Evolutionary conservation across 2,797 vertebrate species (phyloP), one percentile per base, ranked within the genome.

Genomic region (Salarias fasciatus): DNA sequence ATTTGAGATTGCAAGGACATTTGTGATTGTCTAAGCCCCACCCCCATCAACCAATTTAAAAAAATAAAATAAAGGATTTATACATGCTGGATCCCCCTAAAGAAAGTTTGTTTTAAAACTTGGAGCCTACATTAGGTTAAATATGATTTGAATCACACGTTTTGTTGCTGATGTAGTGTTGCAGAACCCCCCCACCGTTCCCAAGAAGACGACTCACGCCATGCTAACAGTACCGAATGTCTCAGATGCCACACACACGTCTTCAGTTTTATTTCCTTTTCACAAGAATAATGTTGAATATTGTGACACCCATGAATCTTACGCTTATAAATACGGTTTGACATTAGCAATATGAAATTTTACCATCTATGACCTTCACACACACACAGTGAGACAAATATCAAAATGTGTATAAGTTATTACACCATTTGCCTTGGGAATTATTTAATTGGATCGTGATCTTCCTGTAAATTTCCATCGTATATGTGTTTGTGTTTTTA

Each of bases 41-140:
- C 33, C 33, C 33, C 33, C 56, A 54, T 80, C 72, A 77, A 79
- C 61, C 74, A 72, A 78, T 80, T 78, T 63, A 24, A 47, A 83
- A 82, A 35, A 6, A 35, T n/a, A 35, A 6, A 6, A 6, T 6
- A 35, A 85, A 87, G 70, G 75, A 88, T 84, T 89, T 88, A 85
- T 86, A 85, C 79, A 74, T 1, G 83, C 83, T 87, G 88, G 83
- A 89, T 79, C 85, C 84, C 87, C 84, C 87, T 76, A 79, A 84
- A 83, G 79, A 86, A 91, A 91, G 92, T 92, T 94, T 92, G 92
- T 93, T 93, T 92, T 93, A 93, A 92, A 92, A 93, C 92, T 92
- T 92, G 84, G 88, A 92, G 73, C 88, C 90, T 90, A 89, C 89
- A 90, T 90, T 92, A 91, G 90, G 89, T 91, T 84, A 52, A 82